phyloP scores from a whole-genome alignment of 2,888 invertebrate species.

The Torymus auratus region DNA sequence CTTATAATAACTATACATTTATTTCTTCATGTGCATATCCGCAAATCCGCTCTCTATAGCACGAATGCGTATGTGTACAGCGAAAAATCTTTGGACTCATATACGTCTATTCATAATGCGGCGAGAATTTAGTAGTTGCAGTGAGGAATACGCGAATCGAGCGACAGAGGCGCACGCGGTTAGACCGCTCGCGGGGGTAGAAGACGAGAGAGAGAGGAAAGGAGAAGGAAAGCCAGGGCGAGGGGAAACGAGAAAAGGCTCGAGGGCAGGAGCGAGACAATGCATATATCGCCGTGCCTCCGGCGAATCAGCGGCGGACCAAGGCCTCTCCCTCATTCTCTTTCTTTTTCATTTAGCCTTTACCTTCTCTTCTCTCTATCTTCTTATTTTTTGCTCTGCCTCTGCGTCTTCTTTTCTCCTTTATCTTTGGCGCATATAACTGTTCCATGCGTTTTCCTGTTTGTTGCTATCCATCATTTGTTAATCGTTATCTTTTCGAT shows the following conservation, averaged over 20 bases:
- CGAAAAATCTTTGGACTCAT: too few species aligned
- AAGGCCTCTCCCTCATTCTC: slow-evolving; percentile 46
- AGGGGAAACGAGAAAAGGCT: slow-evolving; percentile 55
- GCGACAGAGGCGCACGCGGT: neutral
- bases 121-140: slow-evolving; percentile 4
- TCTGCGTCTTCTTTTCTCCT: slow-evolving; percentile 10
- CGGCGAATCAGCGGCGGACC: slow-evolving; percentile 50
- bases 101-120: neutral
- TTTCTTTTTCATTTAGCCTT: slow-evolving; percentile 14
- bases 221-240: slow-evolving; percentile 4
- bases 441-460: too few species aligned
- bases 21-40: too few species aligned
- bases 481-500: too few species aligned
- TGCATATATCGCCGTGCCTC: slow-evolving; percentile 63
- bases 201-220: slow-evolving; percentile 4
- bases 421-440: too few species aligned
- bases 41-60: too few species aligned
- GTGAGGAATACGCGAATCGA: neutral
- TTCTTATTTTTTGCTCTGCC: slow-evolving; percentile 18
- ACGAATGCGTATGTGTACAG: too few species aligned
- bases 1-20: too few species aligned
- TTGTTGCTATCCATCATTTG: too few species aligned
- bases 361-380: neutral
- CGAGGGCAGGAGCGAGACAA: slow-evolving; percentile 67
- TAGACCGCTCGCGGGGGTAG: neutral